These are phyloP conservation scores for Olivierus martensii DNA, from an alignment of 1,140 invertebrate genomes.

Conservation along the genomic window DNA sequence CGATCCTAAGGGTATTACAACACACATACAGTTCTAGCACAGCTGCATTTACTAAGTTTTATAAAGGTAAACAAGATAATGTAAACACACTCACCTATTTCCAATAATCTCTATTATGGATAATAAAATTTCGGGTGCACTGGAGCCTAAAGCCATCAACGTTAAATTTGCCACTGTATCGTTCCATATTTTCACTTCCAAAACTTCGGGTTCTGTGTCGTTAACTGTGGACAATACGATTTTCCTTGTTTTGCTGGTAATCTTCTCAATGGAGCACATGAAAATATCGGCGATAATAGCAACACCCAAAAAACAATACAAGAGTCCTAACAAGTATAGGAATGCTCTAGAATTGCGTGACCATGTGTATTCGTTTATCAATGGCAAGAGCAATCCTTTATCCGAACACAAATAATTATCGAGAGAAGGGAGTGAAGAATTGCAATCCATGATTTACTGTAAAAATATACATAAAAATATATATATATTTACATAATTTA, in stretches of 20 bases:
- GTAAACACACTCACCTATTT: conserved; percentile 26
- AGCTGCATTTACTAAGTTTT: too few species aligned
- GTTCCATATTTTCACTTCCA: conserved; percentile 40
- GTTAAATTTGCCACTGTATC: conserved; percentile 53
- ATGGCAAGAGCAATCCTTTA: conserved; percentile 38
- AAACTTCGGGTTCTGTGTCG: conserved; percentile 24
- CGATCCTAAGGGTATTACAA: too few species aligned
- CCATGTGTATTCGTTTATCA: conserved; percentile 42
- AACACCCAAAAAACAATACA: conserved; percentile 41
- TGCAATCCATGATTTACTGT: too few species aligned
- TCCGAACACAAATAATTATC: conserved; percentile 31
- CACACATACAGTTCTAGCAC: too few species aligned
- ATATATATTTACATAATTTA: too few species aligned
- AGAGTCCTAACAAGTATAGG: conserved; percentile 39
- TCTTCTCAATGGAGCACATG: conserved; percentile 49
- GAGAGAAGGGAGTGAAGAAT: conserved; percentile 1
- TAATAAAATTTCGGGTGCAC: conserved; percentile 48
- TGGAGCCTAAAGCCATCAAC: conserved; percentile 49
- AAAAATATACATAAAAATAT: too few species aligned
- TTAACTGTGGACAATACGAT: conserved; percentile 24
- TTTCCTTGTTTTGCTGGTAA: conserved; percentile 45
- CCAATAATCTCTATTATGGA: conserved; percentile 46
- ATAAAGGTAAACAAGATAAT: too few species aligned
- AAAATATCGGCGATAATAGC: conserved; percentile 46
- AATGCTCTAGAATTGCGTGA: conserved; percentile 29